Base-by-base conservation (phyloP, 2,113 vertebrate genomes). In the Planiliza haematocheilus region DNA sequence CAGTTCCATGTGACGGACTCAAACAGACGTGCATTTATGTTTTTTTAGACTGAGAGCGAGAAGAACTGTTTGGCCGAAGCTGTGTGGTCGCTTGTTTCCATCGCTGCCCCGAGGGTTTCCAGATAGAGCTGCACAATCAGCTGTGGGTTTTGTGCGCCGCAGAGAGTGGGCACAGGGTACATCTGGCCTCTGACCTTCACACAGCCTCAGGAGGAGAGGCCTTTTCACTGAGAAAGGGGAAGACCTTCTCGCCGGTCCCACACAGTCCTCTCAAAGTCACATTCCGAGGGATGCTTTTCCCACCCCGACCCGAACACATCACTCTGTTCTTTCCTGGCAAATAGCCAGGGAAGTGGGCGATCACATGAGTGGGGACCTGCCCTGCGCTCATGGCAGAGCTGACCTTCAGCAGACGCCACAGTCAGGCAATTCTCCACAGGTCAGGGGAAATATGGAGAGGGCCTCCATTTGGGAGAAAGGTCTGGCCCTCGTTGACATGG, bases 211-310 rank as follows among this genome's bases (percentile, higher is more conserved):
- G 86, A 91, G 80, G 80, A 85, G 77, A 81, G 55, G 58, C 41
- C 74, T 82, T 90, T 68, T 82, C 61, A 69, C 70, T 85, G 82
- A 87, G 88, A 92, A 90, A 88, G 52, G 24, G 77, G 75, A 87
- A 87, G 83, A 80, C 66, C 73, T 77, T 83, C 61, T 80, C 82
- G 61, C 68, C 37, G 56, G 82, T 87, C 86, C 89, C 91, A 91
- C 89, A 90, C 74, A 78, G 74, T 82, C 69, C 74, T 79, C 81
- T 64, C 80, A 71, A 84, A 92, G 82, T 90, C 87, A 89, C 90
- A 94, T 94, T 93, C 93, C 91, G 77, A 71, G 17, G 77, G 63
- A 90, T 61, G 74, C 88, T 83, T 94, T 94, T 94, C 92, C 93
- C 93, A 94, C 88, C 85, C 71, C 59, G 79, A 72, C 73, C 91